phyloP scores from a whole-genome alignment of 2,888 invertebrate species.

The Bellardia bayeri region DNA sequence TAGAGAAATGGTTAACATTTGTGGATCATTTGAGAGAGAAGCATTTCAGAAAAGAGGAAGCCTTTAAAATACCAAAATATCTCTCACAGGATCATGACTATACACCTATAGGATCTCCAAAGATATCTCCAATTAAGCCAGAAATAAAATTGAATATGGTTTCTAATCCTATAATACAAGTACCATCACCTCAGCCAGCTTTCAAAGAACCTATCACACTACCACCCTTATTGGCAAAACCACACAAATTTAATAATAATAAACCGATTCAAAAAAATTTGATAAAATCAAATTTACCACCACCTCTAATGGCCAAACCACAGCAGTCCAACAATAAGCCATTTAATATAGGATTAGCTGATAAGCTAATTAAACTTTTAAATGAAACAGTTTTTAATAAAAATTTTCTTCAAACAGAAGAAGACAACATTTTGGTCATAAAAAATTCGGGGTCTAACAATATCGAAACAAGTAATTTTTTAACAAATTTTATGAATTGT shows the following conservation, averaged over 20 bases:
- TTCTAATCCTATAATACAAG: not conserved
- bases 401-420: constrained; percentile 45
- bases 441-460: constrained; percentile 27
- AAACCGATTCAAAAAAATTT: not conserved
- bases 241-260: not conserved
- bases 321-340: not conserved
- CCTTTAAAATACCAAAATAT: constrained; percentile 30
- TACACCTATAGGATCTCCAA: not conserved
- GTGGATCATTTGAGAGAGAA: constrained; percentile 32
- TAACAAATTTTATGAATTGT: constrained; percentile 29
- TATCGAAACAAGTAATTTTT: constrained; percentile 36
- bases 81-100: constrained; percentile 52
- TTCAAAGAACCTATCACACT: not conserved
- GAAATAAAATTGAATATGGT: not conserved
- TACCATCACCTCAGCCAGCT: not conserved
- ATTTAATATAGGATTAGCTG: constrained; percentile 42
- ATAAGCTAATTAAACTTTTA: constrained; percentile 42
- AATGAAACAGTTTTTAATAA: constrained; percentile 57
- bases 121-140: not conserved
- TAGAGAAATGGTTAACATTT: constrained; percentile 52
- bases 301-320: constrained; percentile 36
- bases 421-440: constrained; percentile 60
- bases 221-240: constrained; percentile 14
- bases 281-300: not conserved
- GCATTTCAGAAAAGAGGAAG: constrained; percentile 44